These are phyloP conservation scores for Acrobasis suavella DNA, from an alignment of 2,888 invertebrate genomes.

Conservation along the genomic window DNA sequence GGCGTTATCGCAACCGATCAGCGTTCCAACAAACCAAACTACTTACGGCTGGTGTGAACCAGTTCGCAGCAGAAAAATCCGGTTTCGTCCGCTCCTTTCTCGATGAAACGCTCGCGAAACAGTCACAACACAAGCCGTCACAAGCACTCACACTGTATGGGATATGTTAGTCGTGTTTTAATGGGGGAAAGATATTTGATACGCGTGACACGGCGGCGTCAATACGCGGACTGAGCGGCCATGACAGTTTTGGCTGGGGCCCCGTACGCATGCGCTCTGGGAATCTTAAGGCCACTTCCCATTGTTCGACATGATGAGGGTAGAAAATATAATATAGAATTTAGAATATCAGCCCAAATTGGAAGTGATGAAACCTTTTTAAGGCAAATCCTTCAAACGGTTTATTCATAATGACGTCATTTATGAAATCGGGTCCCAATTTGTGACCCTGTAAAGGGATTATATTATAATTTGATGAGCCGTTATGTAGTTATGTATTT, in stretches of 20 bases:
- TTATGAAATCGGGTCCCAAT: conserved; percentile 24
- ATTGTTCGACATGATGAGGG: conserved; percentile 60
- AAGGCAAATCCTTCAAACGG: conserved; percentile 43
- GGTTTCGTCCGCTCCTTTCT: conserved; percentile 38
- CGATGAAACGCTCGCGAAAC: conserved; percentile 34
- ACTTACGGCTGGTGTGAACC: conserved; percentile 59
- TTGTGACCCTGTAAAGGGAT: not conserved
- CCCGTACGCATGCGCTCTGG: conserved; percentile 62
- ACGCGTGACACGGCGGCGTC: conserved; percentile 64
- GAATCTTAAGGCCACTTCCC: conserved; percentile 64
- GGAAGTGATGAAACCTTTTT: conserved; percentile 57
- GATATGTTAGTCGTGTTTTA: conserved; percentile 28
- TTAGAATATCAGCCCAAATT: conserved; percentile 41
- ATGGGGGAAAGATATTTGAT: conserved; percentile 32
- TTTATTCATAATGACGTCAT: conserved; percentile 38
- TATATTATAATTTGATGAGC: not conserved
- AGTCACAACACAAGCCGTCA: conserved; percentile 35
- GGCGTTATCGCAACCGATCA: conserved; percentile 27
- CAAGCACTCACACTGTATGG: conserved; percentile 36
- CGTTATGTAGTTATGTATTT: not conserved
- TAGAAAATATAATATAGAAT: conserved; percentile 12
- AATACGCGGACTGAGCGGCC: conserved; percentile 75
- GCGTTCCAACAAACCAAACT: conserved; percentile 35
- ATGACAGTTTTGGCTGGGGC: conserved; percentile 71
- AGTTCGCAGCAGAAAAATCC: conserved; percentile 56